Percentiles rank a stretch among this genome's conserved stretches.
phyloP scores from a whole-genome alignment of 2,797 vertebrate species.

The Acridotheres tristis region DNA sequence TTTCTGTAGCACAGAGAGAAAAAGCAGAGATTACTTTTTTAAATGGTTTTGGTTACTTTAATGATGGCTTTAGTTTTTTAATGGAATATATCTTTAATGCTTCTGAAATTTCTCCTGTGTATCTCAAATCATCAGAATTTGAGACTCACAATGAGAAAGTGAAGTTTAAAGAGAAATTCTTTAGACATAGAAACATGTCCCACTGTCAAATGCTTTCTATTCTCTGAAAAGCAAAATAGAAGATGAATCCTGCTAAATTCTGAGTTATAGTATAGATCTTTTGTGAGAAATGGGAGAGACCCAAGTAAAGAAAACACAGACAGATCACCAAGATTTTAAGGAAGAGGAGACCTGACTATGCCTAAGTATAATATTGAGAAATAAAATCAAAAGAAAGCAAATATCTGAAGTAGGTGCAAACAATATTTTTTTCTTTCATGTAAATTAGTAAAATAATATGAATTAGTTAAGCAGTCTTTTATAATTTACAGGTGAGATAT shows the following conservation, averaged over 20 bases:
- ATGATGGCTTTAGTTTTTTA: neutral
- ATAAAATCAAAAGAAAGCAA: neutral
- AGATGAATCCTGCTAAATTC: neutral
- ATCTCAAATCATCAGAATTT: constrained; percentile 54
- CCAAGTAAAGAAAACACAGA: neutral
- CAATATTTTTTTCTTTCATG: neutral
- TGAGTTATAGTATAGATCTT: neutral
- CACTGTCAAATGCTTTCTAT: neutral
- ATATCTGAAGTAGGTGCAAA: neutral
- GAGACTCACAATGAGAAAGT: constrained; percentile 21
- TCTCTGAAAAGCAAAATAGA: neutral
- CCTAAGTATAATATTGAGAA: neutral
- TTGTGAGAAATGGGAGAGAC: neutral
- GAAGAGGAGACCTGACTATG: neutral
- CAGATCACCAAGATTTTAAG: neutral
- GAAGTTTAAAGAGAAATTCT: neutral
- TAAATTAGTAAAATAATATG: neutral
- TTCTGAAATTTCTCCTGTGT: constrained; percentile 40
- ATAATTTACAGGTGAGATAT: neutral
- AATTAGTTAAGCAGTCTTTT: neutral
- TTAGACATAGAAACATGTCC: neutral
- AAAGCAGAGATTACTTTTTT: neutral
- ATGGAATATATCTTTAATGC: constrained; percentile 37
- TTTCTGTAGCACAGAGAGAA: constrained; percentile 3
- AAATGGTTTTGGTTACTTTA: neutral